These are phyloP conservation scores for Chrysomela aeneicollis DNA, from an alignment of 2,888 invertebrate species.

Conservation along the genomic window DNA sequence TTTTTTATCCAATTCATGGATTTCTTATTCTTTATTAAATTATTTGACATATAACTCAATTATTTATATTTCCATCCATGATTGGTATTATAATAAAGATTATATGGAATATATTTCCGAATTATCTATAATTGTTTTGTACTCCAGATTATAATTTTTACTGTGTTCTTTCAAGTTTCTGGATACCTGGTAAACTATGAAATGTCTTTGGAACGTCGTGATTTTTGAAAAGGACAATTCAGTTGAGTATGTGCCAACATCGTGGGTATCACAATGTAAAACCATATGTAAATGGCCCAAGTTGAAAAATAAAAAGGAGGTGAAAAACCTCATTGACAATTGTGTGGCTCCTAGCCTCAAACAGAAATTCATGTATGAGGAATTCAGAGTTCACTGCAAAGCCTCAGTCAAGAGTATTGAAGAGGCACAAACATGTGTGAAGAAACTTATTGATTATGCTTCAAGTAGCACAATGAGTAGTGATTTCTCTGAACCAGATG, in stretches of 20 bases:
- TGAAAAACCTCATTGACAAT: not conserved
- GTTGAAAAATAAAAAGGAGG: not conserved
- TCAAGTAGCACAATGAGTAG: not conserved
- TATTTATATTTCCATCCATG: no score
- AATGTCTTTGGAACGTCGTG: not conserved
- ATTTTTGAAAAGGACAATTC: not conserved
- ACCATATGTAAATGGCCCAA: not conserved
- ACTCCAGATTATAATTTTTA: no score
- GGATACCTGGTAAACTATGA: not conserved
- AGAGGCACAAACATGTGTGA: not conserved
- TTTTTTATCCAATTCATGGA: no score
- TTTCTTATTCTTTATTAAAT: no score
- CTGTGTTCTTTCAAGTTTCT: not conserved
- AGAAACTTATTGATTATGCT: not conserved
- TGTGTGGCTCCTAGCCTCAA: not conserved
- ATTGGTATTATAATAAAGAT: no score
- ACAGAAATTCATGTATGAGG: not conserved
- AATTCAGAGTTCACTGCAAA: not conserved
- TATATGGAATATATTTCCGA: no score
- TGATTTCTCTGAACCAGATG: not conserved
- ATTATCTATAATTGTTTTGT: no score
- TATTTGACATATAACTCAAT: no score
- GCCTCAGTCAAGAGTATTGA: not conserved
- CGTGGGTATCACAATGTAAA: not conserved
- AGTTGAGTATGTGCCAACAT: not conserved